Evolutionary conservation across 2,888 invertebrate species (phyloP).

Genomic region (Euspilapteryx auroguttella): DNA sequence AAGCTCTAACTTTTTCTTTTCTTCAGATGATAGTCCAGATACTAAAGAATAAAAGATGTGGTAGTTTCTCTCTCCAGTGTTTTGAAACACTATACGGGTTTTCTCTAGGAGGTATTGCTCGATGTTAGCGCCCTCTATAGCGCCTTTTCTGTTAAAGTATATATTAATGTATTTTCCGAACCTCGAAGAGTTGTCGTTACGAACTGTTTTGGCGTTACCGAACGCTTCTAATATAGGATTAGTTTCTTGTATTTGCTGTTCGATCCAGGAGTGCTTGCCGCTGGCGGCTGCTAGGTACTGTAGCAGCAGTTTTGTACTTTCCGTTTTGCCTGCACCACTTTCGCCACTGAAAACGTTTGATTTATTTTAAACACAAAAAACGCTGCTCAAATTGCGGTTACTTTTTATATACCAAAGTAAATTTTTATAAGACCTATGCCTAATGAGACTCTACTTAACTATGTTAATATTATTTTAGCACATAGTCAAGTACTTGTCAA

Average conservation of each 20-base stretch:
- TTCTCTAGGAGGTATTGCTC: slow-evolving; percentile 95
- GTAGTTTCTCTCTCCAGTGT: slow-evolving; percentile 89
- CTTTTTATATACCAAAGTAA: no score
- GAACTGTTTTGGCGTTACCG: slow-evolving; percentile 94
- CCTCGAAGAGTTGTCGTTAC: slow-evolving; percentile 94
- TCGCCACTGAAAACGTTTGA: slow-evolving; percentile 81
- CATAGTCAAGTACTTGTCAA: no score
- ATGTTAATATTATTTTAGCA: no score
- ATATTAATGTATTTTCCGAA: slow-evolving; percentile 96
- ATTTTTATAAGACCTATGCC: no score
- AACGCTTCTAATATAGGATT: slow-evolving; percentile 97
- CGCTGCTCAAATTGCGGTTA: no score
- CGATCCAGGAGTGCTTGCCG: slow-evolving; percentile 96
- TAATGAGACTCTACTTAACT: no score
- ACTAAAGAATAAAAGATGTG: slow-evolving; percentile 94
- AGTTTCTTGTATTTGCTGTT: slow-evolving; percentile 95
- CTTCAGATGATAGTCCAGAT: slow-evolving; percentile 77
- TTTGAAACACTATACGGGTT: slow-evolving; percentile 89
- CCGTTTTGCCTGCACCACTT: slow-evolving; percentile 95
- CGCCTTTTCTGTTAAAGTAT: slow-evolving; percentile 78
- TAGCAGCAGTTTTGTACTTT: slow-evolving; percentile 91
- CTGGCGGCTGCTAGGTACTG: slow-evolving; percentile 93
- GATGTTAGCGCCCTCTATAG: slow-evolving; percentile 91
- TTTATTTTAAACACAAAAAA: no score
- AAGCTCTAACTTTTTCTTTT: slow-evolving; percentile 77